Conservation (phyloP, 2,888 invertebrate species). For the Melolontha melolontha region DNA sequence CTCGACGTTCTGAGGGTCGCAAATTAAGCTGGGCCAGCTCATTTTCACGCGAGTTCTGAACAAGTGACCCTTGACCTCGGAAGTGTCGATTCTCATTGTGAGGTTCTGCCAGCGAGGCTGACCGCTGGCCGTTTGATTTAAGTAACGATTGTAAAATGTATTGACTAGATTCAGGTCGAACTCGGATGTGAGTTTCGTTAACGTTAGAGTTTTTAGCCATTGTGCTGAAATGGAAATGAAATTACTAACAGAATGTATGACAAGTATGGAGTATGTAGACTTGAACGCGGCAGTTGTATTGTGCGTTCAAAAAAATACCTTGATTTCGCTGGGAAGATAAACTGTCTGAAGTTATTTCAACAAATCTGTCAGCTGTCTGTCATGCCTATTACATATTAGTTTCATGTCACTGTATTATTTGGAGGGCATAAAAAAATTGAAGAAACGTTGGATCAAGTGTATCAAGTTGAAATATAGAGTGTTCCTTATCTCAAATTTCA, state of each 20-base stretch:
- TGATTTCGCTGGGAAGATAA: too few relatives aligned
- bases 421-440: too few relatives aligned
- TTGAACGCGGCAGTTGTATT: too few relatives aligned
- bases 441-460: too few relatives aligned
- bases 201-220: slow-evolving; percentile 74
- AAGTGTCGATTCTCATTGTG: slow-evolving; percentile 81
- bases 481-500: too few relatives aligned
- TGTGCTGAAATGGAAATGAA: slow-evolving; percentile 53
- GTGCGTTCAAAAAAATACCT: too few relatives aligned
- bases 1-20: slow-evolving; percentile 55
- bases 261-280: too few relatives aligned
- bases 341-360: too few relatives aligned
- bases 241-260: neutral
- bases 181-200: slow-evolving; percentile 76
- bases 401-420: too few relatives aligned
- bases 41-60: slow-evolving; percentile 76
- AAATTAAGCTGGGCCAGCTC: slow-evolving; percentile 74
- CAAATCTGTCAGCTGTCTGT: too few relatives aligned
- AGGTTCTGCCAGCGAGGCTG: slow-evolving; percentile 73
- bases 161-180: slow-evolving; percentile 77
- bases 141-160: slow-evolving; percentile 72
- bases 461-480: too few relatives aligned
- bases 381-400: too few relatives aligned
- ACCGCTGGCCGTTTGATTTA: slow-evolving; percentile 67
- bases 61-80: slow-evolving; percentile 74